Base-by-base conservation (phyloP, 2,113 vertebrate genomes). In the Zonotrichia leucophrys region DNA sequence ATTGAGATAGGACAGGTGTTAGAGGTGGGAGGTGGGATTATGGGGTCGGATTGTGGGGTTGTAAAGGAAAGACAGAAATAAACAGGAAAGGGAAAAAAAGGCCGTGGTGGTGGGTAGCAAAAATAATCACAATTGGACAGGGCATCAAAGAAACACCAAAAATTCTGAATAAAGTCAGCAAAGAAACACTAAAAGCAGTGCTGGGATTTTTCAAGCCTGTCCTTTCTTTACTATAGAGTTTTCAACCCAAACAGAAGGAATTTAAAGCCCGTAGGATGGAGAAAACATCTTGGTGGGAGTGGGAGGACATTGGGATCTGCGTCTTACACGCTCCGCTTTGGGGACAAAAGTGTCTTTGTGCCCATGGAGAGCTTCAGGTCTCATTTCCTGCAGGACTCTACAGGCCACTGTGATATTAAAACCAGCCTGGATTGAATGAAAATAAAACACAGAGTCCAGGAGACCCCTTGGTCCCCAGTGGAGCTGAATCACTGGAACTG, bases 251-350 rank as follows among this genome's bases (percentile, higher is more conserved):
- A 82, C 2, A 41, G 41, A 31, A 72, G 10, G 76, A 39, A 59
- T 30, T 77, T 35, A 24, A 89, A 85, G 21, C 16, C 37, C 0
- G 0, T 0, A 18, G 44, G 44, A 73, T 5, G 7, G 0, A 4
- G 30, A 9, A 13, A 89, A 2, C 12, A 3, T 8, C 10, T n/a
- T 22, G 19, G 31, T 4, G 12, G 84, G n/a, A 80, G 8, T 4
- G 0, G 27, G 15, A 58, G 12, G 17, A 16, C 15, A 4, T 37
- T 0, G 0, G 5, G 42, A 58, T 53, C 33, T 0, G 0, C 0
- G 0, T 55, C 31, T 50, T n/a, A 31, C 56, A 56, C 0, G 0
- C 5, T 23, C 7, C 28, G 7, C 9, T 87, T 52, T n/a, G 44
- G 44, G 79, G 41, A 35, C 10, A 52, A 60, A 89, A 77, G 8